Base-by-base conservation (phyloP, 37 sponge, comb jelly and placozoan genomes). In the Tethya wilhelma region DNA sequence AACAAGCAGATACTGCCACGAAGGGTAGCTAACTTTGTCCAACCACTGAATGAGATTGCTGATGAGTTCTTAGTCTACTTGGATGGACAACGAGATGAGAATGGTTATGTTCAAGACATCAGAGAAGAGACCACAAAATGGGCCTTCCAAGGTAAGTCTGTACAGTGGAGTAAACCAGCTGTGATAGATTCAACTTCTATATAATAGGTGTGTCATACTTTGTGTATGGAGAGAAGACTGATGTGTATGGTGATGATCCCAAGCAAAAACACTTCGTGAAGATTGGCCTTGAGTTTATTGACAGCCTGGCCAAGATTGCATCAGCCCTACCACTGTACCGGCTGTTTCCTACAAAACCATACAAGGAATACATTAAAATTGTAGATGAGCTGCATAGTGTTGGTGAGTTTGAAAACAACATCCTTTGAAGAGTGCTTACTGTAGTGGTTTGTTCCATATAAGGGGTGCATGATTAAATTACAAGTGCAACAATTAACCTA, bases 121-220 rank as follows among this genome's bases (percentile, higher is more conserved):
- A 44, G 40, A 22, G 33, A 22, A n/a, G 29, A 39, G n/a, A 38
- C 71, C 20, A 37, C 33, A 0, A 85, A 69, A 23, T 85, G 71
- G 71, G 63, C 86, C 28, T 59, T 85, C 56, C 70, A 85, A 62
- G 78, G 86, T 85, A 34, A 46, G 67, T 14, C 1, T 7, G 7
- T 14, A 23, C 7, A 23, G 28, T 26, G 63, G 22, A n/a, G 17
- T 9, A 49, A 17, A 49, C 14, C 9, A 17, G 17, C 14, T 19
- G 55, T 19, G 55, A 49, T 9, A 49, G 55, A 49, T 49, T 17
- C 17, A 17, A 19, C 14, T 19, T 43, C 42, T 38, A 23, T 28
- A 32, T 31, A 68, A 34, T 34, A 66, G 79, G 69, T 34, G 56
- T 79, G 25, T 32, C 62, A 38, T 67, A 56, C 56, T 39, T 67